A percentile compares a stretch with the other conserved stretches of the same genome.
phyloP scores from a whole-genome alignment of 2,797 vertebrate genomes.

The Pangasius larnaudii region DNA sequence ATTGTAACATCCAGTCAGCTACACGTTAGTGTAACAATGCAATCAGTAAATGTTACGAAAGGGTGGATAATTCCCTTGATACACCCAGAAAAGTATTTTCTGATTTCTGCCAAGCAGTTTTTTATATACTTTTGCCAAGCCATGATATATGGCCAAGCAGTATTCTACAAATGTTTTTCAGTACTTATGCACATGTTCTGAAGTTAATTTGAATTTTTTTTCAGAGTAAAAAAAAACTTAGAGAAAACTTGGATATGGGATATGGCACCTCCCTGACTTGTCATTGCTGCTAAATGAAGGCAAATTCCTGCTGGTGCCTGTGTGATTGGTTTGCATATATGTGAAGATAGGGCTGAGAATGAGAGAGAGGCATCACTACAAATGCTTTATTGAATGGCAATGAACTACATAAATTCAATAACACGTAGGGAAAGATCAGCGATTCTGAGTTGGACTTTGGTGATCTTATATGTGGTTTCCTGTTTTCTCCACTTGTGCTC shows the following conservation, averaged over 20 bases:
- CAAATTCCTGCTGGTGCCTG: constrained; percentile 40
- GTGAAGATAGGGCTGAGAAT: constrained; percentile 3
- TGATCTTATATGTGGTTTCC: constrained; percentile 55
- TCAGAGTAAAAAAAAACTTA: not conserved
- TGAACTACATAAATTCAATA: not conserved
- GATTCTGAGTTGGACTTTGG: constrained; percentile 33
- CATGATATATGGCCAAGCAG: not conserved
- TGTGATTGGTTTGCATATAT: constrained; percentile 25
- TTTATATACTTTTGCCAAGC: not conserved
- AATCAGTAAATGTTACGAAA: not conserved
- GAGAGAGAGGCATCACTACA: not conserved
- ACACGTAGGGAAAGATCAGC: not conserved
- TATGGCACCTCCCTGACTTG: constrained; percentile 8
- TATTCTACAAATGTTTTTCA: not conserved
- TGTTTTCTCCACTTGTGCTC: constrained; percentile 50
- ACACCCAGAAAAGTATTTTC: not conserved
- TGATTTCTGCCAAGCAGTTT: not conserved
- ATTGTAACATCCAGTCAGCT: not conserved
- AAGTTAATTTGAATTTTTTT: not conserved
- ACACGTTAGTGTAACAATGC: not conserved
- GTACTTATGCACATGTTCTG: not conserved
- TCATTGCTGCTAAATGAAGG: not conserved
- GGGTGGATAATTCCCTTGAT: not conserved
- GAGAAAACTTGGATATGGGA: no score
- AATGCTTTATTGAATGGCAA: not conserved